A percentile compares a stretch with the other conserved stretches of the same genome.
Conservation (phyloP, 2,113 vertebrate genomes). For the Salvator merianae region DNA sequence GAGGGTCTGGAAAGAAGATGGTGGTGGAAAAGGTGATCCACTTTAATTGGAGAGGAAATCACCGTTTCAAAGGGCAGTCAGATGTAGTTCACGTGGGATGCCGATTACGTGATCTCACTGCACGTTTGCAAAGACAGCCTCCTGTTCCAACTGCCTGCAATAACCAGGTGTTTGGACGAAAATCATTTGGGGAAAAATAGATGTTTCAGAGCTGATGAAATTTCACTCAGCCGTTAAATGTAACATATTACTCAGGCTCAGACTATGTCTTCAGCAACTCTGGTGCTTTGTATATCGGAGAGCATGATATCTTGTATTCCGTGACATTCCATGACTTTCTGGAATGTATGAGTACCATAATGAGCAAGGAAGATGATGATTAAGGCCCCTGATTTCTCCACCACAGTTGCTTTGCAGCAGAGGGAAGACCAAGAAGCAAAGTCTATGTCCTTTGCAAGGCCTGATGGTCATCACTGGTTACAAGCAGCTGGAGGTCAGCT, state of each 20-base stretch:
- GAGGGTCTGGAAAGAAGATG: no score
- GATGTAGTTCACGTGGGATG: neutral
- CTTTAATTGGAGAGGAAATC: neutral
- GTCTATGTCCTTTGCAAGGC: neutral
- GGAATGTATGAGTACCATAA: constrained; percentile 54
- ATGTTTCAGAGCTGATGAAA: constrained; percentile 40
- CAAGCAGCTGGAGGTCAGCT: constrained; percentile 17
- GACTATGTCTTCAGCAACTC: constrained; percentile 50
- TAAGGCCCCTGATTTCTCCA: constrained; percentile 26
- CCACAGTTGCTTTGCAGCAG: constrained; percentile 35
- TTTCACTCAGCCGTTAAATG: constrained; percentile 40
- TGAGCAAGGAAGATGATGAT: constrained; percentile 27
- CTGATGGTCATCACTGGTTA: neutral
- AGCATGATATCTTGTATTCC: constrained; percentile 70
- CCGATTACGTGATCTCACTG: neutral
- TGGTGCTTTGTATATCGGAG: constrained; percentile 50
- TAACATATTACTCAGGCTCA: constrained; percentile 41
- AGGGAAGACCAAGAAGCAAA: constrained; percentile 6
- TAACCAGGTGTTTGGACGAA: constrained; percentile 53
- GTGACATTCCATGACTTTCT: constrained; percentile 62
- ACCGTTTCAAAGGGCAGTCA: neutral
- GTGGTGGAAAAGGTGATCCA: fast-evolving
- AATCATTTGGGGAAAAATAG: constrained; percentile 14
- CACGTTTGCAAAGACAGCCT: neutral
- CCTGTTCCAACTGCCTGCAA: neutral